Conservation (phyloP, 1,140 invertebrate species). For the Maconellicoccus hirsutus region DNA sequence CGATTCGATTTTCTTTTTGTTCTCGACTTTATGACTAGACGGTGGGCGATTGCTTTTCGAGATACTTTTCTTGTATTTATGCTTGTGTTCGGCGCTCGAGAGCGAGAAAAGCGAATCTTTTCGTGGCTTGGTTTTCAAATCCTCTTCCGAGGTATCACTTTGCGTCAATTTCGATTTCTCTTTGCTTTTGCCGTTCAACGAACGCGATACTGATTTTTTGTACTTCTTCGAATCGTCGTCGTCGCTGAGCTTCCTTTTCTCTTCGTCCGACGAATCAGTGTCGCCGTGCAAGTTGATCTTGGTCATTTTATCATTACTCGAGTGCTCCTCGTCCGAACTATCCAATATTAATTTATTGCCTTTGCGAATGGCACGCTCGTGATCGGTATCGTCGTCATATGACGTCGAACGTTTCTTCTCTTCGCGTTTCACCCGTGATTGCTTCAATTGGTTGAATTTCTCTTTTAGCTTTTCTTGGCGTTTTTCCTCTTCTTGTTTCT, state of each 20-base stretch:
- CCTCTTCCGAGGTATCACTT: background rate
- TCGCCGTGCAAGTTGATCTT: background rate
- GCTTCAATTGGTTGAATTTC: slow-evolving; percentile 77
- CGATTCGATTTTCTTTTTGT: background rate
- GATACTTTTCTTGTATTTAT: background rate
- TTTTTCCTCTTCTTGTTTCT: slow-evolving; percentile 79
- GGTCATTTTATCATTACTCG: slow-evolving; percentile 23
- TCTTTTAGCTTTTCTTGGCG: slow-evolving; percentile 74
- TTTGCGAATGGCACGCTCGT: slow-evolving; percentile 34
- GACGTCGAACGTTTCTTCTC: slow-evolving; percentile 78
- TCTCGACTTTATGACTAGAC: background rate
- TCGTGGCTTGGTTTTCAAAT: background rate
- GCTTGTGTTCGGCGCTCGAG: background rate
- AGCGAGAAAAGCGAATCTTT: background rate
- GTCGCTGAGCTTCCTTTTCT: slow-evolving; percentile 20
- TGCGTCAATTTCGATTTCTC: background rate
- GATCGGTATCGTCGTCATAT: slow-evolving; percentile 68
- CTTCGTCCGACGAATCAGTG: slow-evolving; percentile 29
- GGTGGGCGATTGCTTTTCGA: background rate
- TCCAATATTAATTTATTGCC: slow-evolving; percentile 31
- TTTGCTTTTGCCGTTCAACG: slow-evolving; percentile 1
- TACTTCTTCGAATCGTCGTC: background rate
- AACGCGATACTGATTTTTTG: background rate
- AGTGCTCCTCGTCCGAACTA: slow-evolving; percentile 31
- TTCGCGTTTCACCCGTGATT: slow-evolving; percentile 67